These are phyloP conservation scores for Daubentonia madagascariensis DNA, from an alignment of 2,113 vertebrate species.

Conservation along the genomic window DNA sequence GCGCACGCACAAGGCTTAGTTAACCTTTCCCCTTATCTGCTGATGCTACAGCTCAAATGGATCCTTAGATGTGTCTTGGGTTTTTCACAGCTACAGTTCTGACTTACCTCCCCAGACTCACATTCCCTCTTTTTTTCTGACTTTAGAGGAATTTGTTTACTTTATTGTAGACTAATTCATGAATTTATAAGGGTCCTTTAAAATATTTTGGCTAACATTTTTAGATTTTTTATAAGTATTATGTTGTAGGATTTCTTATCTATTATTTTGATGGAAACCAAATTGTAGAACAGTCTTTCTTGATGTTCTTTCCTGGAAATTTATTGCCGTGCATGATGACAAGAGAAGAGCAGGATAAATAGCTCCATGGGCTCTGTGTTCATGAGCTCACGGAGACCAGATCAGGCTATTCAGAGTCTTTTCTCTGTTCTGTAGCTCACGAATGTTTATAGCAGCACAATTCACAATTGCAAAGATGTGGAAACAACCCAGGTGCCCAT, in stretches of 20 bases:
- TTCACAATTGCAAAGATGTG: too few relatives aligned
- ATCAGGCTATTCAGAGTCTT: not conserved
- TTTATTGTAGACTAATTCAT: not conserved
- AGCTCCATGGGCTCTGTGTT: not conserved
- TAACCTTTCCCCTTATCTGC: not conserved
- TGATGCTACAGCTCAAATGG: not conserved
- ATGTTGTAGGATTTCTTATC: not conserved
- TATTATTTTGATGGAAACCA: not conserved
- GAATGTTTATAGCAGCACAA: too few relatives aligned
- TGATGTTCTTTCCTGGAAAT: not conserved
- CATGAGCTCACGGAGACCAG: not conserved
- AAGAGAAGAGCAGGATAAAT: not conserved
- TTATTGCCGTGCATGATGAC: not conserved
- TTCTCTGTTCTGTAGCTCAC: not conserved
- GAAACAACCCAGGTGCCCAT: too few relatives aligned
- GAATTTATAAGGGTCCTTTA: not conserved
- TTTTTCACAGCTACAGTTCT: not conserved
- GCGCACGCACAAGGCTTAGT: not conserved
- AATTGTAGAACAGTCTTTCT: not conserved
- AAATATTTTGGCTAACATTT: not conserved
- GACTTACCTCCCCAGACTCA: not conserved
- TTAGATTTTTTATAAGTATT: not conserved
- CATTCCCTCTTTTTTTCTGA: not conserved
- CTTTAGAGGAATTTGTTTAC: not conserved
- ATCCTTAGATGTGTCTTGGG: not conserved